A percentile compares a stretch with the other conserved stretches of the same genome.
phyloP scores from a whole-genome alignment of 2,888 invertebrate species.

The Drosophila anceps region DNA sequence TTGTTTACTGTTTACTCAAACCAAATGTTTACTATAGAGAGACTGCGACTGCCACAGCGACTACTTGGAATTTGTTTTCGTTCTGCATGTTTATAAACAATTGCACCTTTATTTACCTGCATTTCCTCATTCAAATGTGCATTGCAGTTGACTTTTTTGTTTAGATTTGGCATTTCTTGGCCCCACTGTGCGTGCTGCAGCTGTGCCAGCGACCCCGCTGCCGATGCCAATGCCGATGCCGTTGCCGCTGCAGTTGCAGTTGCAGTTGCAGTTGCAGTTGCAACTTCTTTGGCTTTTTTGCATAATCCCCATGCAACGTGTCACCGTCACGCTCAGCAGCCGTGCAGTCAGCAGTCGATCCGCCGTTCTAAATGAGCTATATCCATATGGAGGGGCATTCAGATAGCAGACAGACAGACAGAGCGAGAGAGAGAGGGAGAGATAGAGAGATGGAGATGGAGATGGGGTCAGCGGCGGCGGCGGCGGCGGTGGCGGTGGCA shows the following conservation, averaged over 20 bases:
- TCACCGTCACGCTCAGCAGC: conserved; percentile 74
- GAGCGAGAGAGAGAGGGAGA: background rate
- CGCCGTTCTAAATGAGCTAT: conserved; percentile 22
- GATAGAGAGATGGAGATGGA: background rate
- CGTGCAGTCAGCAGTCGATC: conserved; percentile 42
- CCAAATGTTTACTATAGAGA: conserved; percentile 47
- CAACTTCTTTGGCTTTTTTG: conserved; percentile 72
- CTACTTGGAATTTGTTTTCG: conserved; percentile 24
- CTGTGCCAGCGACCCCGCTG: conserved; percentile 30
- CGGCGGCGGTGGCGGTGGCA: background rate
- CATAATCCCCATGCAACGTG: conserved; percentile 74
- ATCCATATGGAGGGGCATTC: conserved; percentile 7
- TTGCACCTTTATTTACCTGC: conserved; percentile 2
- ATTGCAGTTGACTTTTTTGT: conserved; percentile 21
- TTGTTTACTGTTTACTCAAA: conserved; percentile 34
- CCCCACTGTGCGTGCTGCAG: conserved; percentile 37
- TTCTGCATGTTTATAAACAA: conserved; percentile 40
- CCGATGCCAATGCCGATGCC: too few species aligned
- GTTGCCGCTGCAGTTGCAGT: conserved; percentile 49
- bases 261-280: conserved; percentile 37
- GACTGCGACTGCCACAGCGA: conserved; percentile 11
- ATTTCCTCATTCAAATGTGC: conserved; percentile 18
- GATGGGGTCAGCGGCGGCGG: background rate
- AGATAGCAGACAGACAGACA: background rate
- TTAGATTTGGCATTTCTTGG: conserved; percentile 16